Evolutionary conservation across 2,113 vertebrate genomes (phyloP).

Genomic region (Malaclemys terrapin): DNA sequence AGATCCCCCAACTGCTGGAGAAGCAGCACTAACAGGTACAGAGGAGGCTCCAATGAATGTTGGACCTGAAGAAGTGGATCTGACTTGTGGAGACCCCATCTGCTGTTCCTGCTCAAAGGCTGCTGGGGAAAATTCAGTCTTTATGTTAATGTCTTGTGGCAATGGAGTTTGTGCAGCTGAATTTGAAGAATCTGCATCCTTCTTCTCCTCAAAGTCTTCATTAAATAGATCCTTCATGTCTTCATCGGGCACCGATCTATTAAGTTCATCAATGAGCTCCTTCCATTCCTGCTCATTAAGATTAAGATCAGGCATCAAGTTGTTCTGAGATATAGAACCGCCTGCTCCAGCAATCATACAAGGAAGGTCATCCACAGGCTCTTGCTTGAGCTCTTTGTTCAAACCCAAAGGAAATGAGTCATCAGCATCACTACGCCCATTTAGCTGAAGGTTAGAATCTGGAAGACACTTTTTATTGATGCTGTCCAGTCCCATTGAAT

Average conservation of each 20-base stretch:
- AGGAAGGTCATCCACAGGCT: constrained; percentile 93
- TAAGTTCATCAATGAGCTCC: constrained; percentile 97
- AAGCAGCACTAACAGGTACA: constrained; percentile 81
- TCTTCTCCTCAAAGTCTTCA: constrained; percentile 95
- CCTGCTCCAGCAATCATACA: constrained; percentile 90
- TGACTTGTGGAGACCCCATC: constrained; percentile 89
- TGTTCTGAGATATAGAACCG: constrained; percentile 86
- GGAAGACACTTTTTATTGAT: constrained; percentile 80
- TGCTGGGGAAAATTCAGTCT: constrained; percentile 92
- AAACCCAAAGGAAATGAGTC: constrained; percentile 82
- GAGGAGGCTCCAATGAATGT: constrained; percentile 87
- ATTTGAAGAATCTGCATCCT: constrained; percentile 87
- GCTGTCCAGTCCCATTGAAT: constrained; percentile 74
- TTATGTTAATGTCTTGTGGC: constrained; percentile 88
- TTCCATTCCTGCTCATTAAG: constrained; percentile 98
- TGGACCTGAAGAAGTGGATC: constrained; percentile 86
- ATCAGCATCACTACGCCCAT: constrained; percentile 78
- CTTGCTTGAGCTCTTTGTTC: constrained; percentile 95
- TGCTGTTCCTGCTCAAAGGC: constrained; percentile 91
- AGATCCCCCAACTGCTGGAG: constrained; percentile 81
- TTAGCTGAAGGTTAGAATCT: constrained; percentile 75
- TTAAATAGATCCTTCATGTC: constrained; percentile 99
- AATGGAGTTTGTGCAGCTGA: constrained; percentile 80
- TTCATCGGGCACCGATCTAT: constrained; percentile 92
- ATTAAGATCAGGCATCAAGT: constrained; percentile 95